These are phyloP conservation scores for Rhinatrema bivittatum DNA, from an alignment of 2,797 vertebrate species.

Conservation along the genomic window DNA sequence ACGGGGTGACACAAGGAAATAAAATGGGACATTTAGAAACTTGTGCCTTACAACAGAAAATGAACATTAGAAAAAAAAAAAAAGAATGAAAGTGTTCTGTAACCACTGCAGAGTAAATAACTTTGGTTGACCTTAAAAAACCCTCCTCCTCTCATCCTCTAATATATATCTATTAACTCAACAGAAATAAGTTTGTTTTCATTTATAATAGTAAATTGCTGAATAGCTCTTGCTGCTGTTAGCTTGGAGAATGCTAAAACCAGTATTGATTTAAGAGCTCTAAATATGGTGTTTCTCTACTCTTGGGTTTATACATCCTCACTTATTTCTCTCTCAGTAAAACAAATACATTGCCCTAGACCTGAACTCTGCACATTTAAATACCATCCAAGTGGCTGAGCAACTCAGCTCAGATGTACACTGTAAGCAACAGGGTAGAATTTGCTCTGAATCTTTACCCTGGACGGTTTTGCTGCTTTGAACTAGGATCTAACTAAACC, in stretches of 20 bases:
- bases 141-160: too few relatives aligned
- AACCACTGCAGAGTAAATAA: not conserved
- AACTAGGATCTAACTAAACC: not conserved
- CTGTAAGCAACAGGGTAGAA: conserved; percentile 8
- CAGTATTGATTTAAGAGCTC: not conserved
- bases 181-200: too few relatives aligned
- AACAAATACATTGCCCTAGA: not conserved
- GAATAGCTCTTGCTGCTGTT: not conserved
- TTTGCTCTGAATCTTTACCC: too few relatives aligned
- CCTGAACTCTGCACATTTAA: not conserved
- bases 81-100: not conserved
- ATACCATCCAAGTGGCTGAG: not conserved
- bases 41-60: too few relatives aligned
- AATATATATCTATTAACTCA: too few relatives aligned
- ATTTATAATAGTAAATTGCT: not conserved
- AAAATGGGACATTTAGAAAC: too few relatives aligned
- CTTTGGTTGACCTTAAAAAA: too few relatives aligned
- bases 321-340: not conserved
- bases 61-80: too few relatives aligned
- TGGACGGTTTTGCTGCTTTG: too few relatives aligned
- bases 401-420: not conserved
- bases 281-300: not conserved
- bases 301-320: not conserved
- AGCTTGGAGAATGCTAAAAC: not conserved
- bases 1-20: too few relatives aligned